A percentile compares a stretch with the other conserved stretches of the same genome.
These are phyloP conservation scores for Caenorhabditis panamensis DNA, from an alignment of 2,888 invertebrate species.

Conservation along the genomic window DNA sequence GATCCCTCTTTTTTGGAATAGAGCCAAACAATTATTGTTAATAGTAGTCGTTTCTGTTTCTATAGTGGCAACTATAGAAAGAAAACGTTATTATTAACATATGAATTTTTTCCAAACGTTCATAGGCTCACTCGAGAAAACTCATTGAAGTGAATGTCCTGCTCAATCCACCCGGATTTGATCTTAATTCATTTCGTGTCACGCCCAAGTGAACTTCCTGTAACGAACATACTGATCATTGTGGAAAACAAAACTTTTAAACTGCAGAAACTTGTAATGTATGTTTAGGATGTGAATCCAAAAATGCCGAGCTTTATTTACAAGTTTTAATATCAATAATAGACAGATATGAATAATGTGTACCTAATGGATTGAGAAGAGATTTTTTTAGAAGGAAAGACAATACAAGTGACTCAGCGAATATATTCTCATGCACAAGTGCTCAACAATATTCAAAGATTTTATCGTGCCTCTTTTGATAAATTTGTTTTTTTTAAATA, in stretches of 20 bases:
- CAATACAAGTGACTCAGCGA: slow-evolving; percentile 39
- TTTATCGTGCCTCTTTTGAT: too few relatives aligned
- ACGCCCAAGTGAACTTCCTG: background rate
- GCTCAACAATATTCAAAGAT: background rate
- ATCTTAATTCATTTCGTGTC: slow-evolving; percentile 20
- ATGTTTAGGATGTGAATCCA: too few relatives aligned
- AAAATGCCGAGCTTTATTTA: too few relatives aligned
- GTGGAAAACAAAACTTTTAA: too few relatives aligned
- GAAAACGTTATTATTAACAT: too few relatives aligned
- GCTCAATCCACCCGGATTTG: background rate
- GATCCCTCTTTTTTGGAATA: too few relatives aligned
- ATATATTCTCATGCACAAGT: background rate
- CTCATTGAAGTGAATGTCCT: background rate
- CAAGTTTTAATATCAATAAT: too few relatives aligned
- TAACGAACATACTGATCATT: background rate
- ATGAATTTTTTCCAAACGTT: background rate
- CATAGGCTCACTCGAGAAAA: too few relatives aligned
- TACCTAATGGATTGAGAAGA: slow-evolving; percentile 36
- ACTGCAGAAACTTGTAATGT: too few relatives aligned
- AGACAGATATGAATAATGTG: slow-evolving; percentile 31
- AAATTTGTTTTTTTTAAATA: too few relatives aligned
- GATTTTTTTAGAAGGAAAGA: slow-evolving; percentile 25
- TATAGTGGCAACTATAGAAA: too few relatives aligned
- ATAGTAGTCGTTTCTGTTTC: too few relatives aligned
- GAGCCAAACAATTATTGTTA: background rate